Evolutionary conservation across 2,888 invertebrate species (phyloP).

Genomic region (Crossocerus cetratus): DNA sequence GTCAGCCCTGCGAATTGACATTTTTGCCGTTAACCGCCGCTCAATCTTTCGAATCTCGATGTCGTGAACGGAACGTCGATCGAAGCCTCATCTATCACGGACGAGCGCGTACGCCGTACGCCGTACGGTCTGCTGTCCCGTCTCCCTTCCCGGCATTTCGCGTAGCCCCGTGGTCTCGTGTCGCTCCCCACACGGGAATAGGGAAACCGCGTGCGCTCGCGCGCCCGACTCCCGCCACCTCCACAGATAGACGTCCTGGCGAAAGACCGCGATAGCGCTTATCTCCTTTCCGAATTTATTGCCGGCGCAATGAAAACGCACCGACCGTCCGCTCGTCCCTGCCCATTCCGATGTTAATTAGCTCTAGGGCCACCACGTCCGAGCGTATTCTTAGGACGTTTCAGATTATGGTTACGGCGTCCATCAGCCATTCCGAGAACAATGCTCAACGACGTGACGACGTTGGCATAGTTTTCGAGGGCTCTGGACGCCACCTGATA

Average conservation of each 20-base stretch:
- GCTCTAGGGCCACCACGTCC: constrained; percentile 50
- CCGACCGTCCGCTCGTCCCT: constrained; percentile 63
- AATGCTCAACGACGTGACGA: constrained; percentile 70
- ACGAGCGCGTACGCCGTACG: constrained; percentile 17
- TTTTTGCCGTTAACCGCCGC: constrained; percentile 13
- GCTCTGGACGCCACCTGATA: constrained; percentile 58
- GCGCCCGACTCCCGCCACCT: too few relatives aligned
- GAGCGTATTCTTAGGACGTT: constrained; percentile 57
- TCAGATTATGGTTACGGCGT: constrained; percentile 65
- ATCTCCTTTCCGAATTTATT: constrained; percentile 73
- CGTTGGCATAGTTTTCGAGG: constrained; percentile 68
- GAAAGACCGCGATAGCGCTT: constrained; percentile 72
- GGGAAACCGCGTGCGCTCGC: constrained; percentile 51
- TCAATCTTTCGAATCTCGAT: constrained; percentile 38
- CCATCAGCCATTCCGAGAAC: constrained; percentile 58
- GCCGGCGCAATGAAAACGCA: constrained; percentile 71
- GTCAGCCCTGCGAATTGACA: constrained; percentile 34
- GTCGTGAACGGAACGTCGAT: constrained; percentile 39
- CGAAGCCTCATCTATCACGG: constrained; percentile 56
- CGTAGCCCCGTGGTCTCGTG: constrained; percentile 24
- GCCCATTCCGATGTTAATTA: constrained; percentile 74
- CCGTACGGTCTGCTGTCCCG: background rate
- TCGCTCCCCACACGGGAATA: constrained; percentile 48
- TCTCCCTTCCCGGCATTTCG: constrained; percentile 26
- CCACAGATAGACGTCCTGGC: constrained; percentile 64